Conservation (phyloP, 2,797 vertebrate genomes). For the Rousettus madagascariensis region DNA sequence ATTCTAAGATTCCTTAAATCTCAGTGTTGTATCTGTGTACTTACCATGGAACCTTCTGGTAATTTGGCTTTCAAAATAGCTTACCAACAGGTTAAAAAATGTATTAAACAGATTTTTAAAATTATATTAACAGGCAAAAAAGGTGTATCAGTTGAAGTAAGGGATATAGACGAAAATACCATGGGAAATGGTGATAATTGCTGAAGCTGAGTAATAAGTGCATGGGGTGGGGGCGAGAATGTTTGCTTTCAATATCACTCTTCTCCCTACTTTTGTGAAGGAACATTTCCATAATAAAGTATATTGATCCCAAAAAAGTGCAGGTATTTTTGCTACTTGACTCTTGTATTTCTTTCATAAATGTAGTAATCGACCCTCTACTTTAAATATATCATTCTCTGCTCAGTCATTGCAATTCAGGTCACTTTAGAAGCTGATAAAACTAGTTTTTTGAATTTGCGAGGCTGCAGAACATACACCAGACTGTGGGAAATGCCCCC, state of each 20-base stretch:
- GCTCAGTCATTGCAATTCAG: not conserved
- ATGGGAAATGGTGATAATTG: not conserved
- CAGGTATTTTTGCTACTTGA: not conserved
- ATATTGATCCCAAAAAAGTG: not conserved
- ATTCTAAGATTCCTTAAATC: not conserved
- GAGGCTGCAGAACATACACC: not conserved
- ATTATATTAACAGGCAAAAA: not conserved
- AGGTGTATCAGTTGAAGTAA: not conserved
- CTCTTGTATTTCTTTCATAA: not conserved
- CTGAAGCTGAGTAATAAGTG: not conserved
- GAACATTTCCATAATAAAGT: slow-evolving; percentile 1
- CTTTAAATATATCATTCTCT: not conserved
- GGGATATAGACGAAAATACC: not conserved
- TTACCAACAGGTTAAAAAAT: not conserved
- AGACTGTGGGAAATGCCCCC: not conserved
- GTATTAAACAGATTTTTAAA: not conserved
- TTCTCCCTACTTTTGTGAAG: not conserved
- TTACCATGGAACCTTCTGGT: not conserved
- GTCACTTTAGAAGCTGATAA: not conserved
- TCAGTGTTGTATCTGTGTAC: not conserved
- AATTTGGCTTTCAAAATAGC: not conserved
- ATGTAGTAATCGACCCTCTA: not conserved
- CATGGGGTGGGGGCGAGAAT: not conserved
- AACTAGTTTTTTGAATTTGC: not conserved
- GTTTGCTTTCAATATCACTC: not conserved